phyloP scores from a whole-genome alignment of 92 coral and sea anemone genomes.

The Porites lobata region DNA sequence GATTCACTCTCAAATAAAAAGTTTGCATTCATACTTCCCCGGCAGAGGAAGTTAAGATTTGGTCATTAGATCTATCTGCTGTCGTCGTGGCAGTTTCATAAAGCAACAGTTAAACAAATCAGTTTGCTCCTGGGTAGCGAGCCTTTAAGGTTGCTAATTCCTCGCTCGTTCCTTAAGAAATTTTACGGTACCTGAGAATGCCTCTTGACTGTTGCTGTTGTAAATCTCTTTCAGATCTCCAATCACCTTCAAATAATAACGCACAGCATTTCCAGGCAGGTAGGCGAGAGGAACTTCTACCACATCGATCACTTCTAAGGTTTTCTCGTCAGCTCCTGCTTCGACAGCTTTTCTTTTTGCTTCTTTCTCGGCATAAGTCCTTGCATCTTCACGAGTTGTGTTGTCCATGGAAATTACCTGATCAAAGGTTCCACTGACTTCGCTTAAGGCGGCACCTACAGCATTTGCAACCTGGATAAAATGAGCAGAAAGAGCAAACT shows the following conservation, averaged over 20 bases:
- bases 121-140: too few species aligned
- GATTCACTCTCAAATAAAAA: too few species aligned
- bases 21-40: too few species aligned
- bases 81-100: too few species aligned
- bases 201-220: neutral
- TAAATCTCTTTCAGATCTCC: conserved; percentile 75
- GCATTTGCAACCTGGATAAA: conserved; percentile 88
- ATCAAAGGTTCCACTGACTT: conserved; percentile 86
- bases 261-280: conserved; percentile 82
- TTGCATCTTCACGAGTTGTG: conserved; percentile 68
- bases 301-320: conserved; percentile 73
- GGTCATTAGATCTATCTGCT: too few species aligned
- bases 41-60: too few species aligned
- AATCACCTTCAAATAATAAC: conserved; percentile 79
- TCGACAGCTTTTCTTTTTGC: conserved; percentile 72
- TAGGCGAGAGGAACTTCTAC: conserved; percentile 72
- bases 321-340: conserved; percentile 75
- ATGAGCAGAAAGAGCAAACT: neutral
- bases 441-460: conserved; percentile 94
- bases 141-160: too few species aligned
- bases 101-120: too few species aligned
- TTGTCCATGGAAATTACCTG: conserved; percentile 65
- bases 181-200: neutral
- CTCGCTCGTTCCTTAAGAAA: too few species aligned
- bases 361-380: conserved; percentile 39